phyloP scores from a whole-genome alignment of 1,140 invertebrate species.

The Drosophila azteca region DNA sequence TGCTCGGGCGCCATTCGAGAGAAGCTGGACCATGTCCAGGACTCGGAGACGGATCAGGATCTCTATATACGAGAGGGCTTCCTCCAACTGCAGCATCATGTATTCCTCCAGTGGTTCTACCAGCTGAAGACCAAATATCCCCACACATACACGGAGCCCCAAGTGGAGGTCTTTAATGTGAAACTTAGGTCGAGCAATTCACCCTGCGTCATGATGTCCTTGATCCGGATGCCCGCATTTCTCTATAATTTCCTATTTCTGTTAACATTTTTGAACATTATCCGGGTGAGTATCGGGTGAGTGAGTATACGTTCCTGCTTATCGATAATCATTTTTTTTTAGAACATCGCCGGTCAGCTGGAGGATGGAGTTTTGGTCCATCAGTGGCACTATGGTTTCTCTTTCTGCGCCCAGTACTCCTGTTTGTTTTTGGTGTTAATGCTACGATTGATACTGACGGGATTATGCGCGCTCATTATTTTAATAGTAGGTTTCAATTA shows the following conservation, averaged over 20 bases:
- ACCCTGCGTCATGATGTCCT: slow-evolving; percentile 36
- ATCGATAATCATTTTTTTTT: too few species aligned
- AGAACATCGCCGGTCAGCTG: slow-evolving; percentile 61
- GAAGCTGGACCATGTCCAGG: slow-evolving; percentile 41
- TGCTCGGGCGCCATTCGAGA: slow-evolving; percentile 60
- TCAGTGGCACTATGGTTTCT: slow-evolving; percentile 73
- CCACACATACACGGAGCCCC: slow-evolving; percentile 20
- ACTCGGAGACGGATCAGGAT: slow-evolving; percentile 44
- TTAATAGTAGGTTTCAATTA: slow-evolving; percentile 40
- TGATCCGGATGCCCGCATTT: slow-evolving; percentile 48
- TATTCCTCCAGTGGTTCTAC: slow-evolving; percentile 57
- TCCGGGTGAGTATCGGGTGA: slow-evolving; percentile 46
- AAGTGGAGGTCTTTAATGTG: slow-evolving; percentile 46
- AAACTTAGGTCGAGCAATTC: slow-evolving; percentile 22
- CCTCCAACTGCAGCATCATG: slow-evolving; percentile 63
- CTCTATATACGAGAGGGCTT: slow-evolving; percentile 70
- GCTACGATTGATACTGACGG: slow-evolving; percentile 44
- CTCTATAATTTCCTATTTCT: slow-evolving; percentile 64
- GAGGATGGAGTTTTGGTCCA: slow-evolving; percentile 66
- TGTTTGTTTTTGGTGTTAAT: slow-evolving; percentile 50
- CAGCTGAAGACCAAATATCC: not conserved
- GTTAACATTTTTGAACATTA: slow-evolving; percentile 62
- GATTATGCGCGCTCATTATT: slow-evolving; percentile 19
- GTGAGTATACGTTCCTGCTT: too few species aligned
- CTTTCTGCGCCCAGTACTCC: slow-evolving; percentile 48